phyloP scores from a whole-genome alignment of 2,888 invertebrate genomes.

The Cantharis lateralis region DNA sequence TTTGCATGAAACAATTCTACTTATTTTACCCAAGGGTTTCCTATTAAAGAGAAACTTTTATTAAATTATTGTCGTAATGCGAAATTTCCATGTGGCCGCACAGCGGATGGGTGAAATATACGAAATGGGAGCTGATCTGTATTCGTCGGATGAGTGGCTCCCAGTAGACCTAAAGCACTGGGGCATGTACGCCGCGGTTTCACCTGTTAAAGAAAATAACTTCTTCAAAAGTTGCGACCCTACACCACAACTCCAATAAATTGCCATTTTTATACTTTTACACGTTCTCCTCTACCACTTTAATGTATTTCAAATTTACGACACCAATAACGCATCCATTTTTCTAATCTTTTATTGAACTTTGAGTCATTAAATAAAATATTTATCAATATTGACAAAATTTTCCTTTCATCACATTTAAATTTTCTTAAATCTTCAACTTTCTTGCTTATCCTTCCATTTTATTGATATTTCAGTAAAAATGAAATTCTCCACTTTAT shows the following conservation, averaged over 20 bases:
- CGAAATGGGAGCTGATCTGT: constrained; percentile 30
- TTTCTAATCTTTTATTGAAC: not conserved
- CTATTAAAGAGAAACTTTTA: constrained; percentile 36
- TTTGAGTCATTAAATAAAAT: not conserved
- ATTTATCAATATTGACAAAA: not conserved
- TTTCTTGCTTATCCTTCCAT: not conserved
- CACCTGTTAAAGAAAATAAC: constrained; percentile 31
- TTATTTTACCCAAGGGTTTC: constrained; percentile 31
- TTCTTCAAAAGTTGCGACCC: constrained; percentile 24
- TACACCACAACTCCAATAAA: constrained; percentile 20
- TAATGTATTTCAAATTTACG: not conserved
- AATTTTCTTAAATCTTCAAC: not conserved
- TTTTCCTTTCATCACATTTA: not conserved
- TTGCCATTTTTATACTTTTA: constrained; percentile 22
- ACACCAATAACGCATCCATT: not conserved
- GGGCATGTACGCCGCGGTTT: constrained; percentile 29
- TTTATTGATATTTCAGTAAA: not conserved
- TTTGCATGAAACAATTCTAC: constrained; percentile 33
- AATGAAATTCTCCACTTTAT: not conserved
- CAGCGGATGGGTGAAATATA: constrained; percentile 25
- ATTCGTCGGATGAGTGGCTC: constrained; percentile 29
- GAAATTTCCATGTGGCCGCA: constrained; percentile 29
- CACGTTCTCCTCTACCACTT: constrained; percentile 5
- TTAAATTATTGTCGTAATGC: constrained; percentile 36
- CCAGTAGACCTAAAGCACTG: constrained; percentile 26